These are phyloP conservation scores for Nephrotoma appendiculata DNA, from an alignment of 2,888 invertebrate genomes.

Conservation along the genomic window DNA sequence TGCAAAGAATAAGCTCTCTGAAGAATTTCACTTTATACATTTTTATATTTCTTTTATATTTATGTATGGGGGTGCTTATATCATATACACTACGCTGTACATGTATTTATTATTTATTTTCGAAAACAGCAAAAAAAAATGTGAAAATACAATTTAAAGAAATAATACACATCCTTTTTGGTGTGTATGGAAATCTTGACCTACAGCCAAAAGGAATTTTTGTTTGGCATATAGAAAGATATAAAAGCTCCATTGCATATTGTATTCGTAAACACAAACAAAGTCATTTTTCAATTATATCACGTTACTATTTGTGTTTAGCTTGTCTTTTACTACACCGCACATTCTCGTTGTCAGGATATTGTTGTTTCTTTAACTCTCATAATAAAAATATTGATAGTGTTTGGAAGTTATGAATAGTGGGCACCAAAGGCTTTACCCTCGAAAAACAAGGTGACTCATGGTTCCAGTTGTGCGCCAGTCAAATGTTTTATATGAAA, in stretches of 20 bases:
- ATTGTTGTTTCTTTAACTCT: too few species aligned
- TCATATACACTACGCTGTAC: background rate
- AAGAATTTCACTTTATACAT: background rate
- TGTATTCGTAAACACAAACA: background rate
- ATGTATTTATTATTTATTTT: background rate
- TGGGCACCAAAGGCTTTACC: too few species aligned
- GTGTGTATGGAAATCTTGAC: background rate
- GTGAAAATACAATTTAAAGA: background rate
- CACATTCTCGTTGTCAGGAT: background rate
- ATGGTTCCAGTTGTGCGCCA: too few species aligned
- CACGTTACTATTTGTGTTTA: background rate
- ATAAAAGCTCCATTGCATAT: background rate
- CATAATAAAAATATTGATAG: too few species aligned
- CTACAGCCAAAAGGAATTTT: background rate
- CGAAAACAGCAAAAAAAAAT: background rate
- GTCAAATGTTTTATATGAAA: too few species aligned
- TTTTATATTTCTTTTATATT: background rate
- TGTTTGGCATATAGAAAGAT: background rate
- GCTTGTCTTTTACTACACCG: background rate
- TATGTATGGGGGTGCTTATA: too few species aligned
- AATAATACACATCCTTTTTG: background rate
- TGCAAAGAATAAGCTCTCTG: background rate
- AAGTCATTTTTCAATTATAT: background rate
- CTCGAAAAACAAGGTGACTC: too few species aligned
- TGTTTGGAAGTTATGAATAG: too few species aligned